These are phyloP conservation scores for Xenops minutus DNA, from an alignment of 2,797 vertebrate species.

Conservation along the genomic window DNA sequence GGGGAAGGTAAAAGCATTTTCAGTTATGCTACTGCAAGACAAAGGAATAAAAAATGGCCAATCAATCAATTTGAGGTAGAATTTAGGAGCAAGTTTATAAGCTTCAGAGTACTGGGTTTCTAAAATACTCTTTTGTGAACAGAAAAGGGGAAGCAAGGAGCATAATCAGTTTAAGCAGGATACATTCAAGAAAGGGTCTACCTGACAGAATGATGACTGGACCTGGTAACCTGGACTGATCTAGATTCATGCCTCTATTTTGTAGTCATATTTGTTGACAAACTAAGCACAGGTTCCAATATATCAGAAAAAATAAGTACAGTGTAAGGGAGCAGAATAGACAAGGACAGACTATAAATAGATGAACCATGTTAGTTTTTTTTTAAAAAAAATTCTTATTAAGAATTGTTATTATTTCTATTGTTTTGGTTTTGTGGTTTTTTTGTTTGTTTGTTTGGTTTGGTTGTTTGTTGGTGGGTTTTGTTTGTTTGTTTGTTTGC, in stretches of 20 bases:
- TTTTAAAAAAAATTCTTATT: neutral
- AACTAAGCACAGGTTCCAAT: neutral
- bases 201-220: neutral
- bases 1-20: neutral
- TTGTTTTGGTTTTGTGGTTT: no score
- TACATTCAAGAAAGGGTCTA: neutral
- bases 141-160: neutral
- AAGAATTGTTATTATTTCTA: neutral
- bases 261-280: neutral
- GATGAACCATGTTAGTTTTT: neutral
- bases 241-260: neutral
- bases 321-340: neutral
- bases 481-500: fast-evolving
- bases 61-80: neutral
- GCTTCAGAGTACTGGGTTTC: neutral
- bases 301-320: neutral
- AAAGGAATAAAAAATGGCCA: neutral
- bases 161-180: neutral
- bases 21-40: neutral
- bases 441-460: fast-evolving
- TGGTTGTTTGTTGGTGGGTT: no score
- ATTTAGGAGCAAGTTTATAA: neutral
- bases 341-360: neutral
- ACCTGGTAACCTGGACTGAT: neutral
- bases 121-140: neutral